A percentile compares a stretch with the other conserved stretches of the same genome.
Conservation (phyloP, 53 echinoderm and acorn worm genomes). For the Paelopatides confundens region DNA sequence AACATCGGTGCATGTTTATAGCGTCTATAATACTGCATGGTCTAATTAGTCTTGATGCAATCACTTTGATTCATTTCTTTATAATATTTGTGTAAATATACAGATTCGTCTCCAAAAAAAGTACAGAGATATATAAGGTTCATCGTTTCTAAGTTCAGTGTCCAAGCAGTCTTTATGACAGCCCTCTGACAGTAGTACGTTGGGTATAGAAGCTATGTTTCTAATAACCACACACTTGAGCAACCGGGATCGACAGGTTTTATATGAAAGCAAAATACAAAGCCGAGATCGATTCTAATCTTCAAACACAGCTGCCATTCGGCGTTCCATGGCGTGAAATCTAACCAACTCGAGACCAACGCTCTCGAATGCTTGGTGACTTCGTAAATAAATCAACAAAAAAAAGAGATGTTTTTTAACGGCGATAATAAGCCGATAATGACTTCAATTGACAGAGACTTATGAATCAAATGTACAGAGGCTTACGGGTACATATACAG, state of each 20-base stretch:
- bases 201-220: background rate
- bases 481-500: background rate
- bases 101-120: background rate
- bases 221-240: background rate
- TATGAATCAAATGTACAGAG: background rate
- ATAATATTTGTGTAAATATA: background rate
- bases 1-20: no score
- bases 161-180: background rate
- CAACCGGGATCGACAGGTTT: background rate
- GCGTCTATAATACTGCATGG: no score
- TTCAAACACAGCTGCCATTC: constrained; percentile 31
- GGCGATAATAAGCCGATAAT: constrained; percentile 20
- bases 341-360: constrained; percentile 31
- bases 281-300: constrained; percentile 15
- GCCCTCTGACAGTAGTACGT: background rate
- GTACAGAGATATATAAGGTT: background rate
- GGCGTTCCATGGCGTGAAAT: constrained; percentile 8
- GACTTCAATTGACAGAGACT: constrained; percentile 14
- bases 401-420: background rate
- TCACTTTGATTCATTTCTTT: background rate
- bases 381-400: constrained; percentile 25
- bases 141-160: background rate
- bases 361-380: constrained; percentile 16
- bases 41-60: no score
- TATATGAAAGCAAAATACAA: background rate